phyloP scores from a whole-genome alignment of 2,113 vertebrate species.

The Apaloderma vittatum region DNA sequence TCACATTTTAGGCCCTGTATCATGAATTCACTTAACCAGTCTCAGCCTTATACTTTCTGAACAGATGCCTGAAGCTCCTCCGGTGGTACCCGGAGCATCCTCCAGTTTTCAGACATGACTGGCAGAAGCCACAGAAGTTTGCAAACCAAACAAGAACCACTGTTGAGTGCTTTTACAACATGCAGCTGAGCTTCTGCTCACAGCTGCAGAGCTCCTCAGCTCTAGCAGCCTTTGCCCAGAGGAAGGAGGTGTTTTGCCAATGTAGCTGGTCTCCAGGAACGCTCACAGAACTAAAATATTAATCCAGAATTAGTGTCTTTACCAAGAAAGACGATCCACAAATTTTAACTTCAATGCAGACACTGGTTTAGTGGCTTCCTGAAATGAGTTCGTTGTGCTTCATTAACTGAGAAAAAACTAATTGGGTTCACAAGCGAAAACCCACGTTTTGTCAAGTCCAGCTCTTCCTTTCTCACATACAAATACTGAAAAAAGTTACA shows the following conservation, averaged over 20 bases:
- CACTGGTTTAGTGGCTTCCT: not conserved
- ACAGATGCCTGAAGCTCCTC: not conserved
- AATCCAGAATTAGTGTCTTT: not conserved
- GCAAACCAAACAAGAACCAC: not conserved
- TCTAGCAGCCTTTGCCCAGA: not conserved
- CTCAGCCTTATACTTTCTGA: not conserved
- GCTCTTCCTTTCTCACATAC: not conserved
- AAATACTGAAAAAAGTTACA: not conserved
- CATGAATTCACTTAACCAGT: not conserved
- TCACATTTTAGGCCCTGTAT: not conserved
- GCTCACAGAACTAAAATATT: rapidly evolving
- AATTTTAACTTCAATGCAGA: not conserved
- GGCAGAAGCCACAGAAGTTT: not conserved
- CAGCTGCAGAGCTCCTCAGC: not conserved
- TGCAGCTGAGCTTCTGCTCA: rapidly evolving
- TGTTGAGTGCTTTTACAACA: rapidly evolving
- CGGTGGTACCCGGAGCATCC: not conserved
- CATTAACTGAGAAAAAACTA: not conserved
- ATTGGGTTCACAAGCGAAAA: not conserved
- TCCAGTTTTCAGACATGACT: not conserved
- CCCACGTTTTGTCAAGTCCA: rapidly evolving
- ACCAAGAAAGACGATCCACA: not conserved
- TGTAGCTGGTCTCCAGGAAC: rapidly evolving
- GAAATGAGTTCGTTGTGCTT: not conserved
- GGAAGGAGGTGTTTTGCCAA: not conserved